phyloP scores from a whole-genome alignment of 2,888 invertebrate species.

The Eurytoma californica region DNA sequence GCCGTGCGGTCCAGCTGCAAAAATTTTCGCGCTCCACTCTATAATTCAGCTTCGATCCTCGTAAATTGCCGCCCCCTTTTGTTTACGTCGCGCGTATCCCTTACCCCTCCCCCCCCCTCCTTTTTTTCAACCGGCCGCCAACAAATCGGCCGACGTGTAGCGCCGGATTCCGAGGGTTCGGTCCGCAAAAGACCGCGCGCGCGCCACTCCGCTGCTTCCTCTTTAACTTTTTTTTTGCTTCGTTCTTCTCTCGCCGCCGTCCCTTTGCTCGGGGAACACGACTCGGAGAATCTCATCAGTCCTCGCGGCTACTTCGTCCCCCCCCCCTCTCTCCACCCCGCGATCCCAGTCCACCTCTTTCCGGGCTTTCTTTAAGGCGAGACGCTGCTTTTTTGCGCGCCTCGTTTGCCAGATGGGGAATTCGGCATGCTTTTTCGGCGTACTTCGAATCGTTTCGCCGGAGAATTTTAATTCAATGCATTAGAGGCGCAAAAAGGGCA shows the following conservation, averaged over 20 bases:
- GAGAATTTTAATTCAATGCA: conserved; percentile 58
- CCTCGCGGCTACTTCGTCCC: not conserved
- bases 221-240: not conserved
- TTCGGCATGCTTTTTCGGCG: conserved; percentile 41
- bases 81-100: not conserved
- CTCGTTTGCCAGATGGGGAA: conserved; percentile 32
- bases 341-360: not conserved
- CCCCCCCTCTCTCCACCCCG: too few relatives aligned
- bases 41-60: conserved; percentile 53
- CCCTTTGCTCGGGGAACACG: conserved; percentile 36
- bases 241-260: conserved; percentile 3
- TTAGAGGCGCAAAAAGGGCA: conserved; percentile 48
- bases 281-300: conserved; percentile 44
- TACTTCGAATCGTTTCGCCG: conserved; percentile 39
- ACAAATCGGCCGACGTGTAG: too few relatives aligned
- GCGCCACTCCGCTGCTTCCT: too few relatives aligned
- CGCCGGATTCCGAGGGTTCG: too few relatives aligned
- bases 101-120: conserved; percentile 4
- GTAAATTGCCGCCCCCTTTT: conserved; percentile 41
- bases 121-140: not conserved
- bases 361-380: not conserved
- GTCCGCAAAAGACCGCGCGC: too few relatives aligned
- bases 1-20: conserved; percentile 86
- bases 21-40: conserved; percentile 15
- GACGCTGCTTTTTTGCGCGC: not conserved